Evolutionary conservation across 2,113 vertebrate genomes (phyloP), one percentile per base, ranked within the genome.

Genomic region (Eulemur macaco): DNA sequence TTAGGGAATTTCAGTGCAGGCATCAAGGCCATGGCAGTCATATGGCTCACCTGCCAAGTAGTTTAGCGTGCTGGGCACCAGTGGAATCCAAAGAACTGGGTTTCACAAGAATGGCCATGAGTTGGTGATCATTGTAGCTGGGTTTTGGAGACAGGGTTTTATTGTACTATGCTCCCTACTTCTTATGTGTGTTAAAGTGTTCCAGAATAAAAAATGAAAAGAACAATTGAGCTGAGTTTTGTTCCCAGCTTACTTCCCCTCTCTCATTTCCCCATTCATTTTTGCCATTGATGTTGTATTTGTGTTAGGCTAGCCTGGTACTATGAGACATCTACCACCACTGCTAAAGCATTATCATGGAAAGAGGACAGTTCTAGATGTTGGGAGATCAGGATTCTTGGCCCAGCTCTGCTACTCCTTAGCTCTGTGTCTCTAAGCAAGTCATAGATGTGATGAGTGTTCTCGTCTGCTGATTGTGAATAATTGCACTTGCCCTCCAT

Each of bases 371-470:
- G 25, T 91, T 69, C 56, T 74, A 3, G 6, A 64, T 31, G 42
- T 20, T 37, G 86, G 63, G 78, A 97, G 91, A 94, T 94, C 25
- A 45, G 87, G 64, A 84, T 81, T 13, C 2, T 95, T 85, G 56
- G 54, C 89, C 94, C 96, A 63, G 11, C 74, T 97, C 69, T 31
- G n/a, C 66, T 92, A 1, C 42, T 17, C 25, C 58, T 47, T 73
- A 89, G 86, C 84, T 96, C 12, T 74, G 31, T 94, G 93, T 93
- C 71, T 92, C 90, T 37, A n/a, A 91, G 96, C 85, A 87, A 91
- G 68, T 96, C 88, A 42, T 80, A 73, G 77, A 89, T 81, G 84
- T 81, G 54, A 18, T 83, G 64, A 85, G 60, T 63, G 85, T 80
- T 39, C 69, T 94, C 20, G 18, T 85, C 76, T 78, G 66, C 56